These are phyloP conservation scores for Epizoanthus stellaris DNA, from an alignment of 92 coral and sea anemone species.

Conservation along the genomic window DNA sequence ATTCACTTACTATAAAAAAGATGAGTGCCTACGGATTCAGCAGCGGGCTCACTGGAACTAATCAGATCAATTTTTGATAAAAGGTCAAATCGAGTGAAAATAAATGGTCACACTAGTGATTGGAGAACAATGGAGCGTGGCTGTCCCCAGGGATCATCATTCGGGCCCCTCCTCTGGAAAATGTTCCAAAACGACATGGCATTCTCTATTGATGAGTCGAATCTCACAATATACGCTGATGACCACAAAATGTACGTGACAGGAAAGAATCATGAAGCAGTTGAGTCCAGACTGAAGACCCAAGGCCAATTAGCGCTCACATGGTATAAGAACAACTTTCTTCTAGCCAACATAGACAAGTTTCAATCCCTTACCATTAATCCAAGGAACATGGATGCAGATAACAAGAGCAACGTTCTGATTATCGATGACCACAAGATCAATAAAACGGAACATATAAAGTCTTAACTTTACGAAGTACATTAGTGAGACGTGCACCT, in stretches of 20 bases:
- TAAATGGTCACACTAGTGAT: conserved; percentile 12
- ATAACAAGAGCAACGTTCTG: conserved; percentile 14
- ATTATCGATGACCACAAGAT: not conserved
- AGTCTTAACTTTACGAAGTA: conserved; percentile 35
- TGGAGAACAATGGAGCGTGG: conserved; percentile 37
- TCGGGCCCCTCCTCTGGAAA: not conserved
- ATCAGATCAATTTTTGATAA: not conserved
- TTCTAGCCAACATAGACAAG: conserved; percentile 58
- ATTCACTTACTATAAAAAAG: conserved; percentile 18
- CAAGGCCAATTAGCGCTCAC: conserved; percentile 54
- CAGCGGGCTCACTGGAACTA: not conserved
- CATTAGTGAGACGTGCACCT: conserved; percentile 44
- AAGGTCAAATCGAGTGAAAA: conserved; percentile 21
- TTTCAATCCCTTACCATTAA: conserved; percentile 59
- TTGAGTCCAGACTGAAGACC: conserved; percentile 36
- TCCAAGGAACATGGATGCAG: conserved; percentile 52
- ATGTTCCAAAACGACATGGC: conserved; percentile 16
- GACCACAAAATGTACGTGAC: conserved; percentile 51
- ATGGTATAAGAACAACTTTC: conserved; percentile 58
- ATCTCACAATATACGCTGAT: conserved; percentile 44
- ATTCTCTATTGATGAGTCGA: conserved; percentile 3
- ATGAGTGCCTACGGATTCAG: conserved; percentile 18
- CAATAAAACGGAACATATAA: conserved; percentile 28
- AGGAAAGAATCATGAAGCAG: conserved; percentile 38
- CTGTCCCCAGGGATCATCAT: conserved; percentile 31